A percentile compares a stretch with the other conserved stretches of the same genome.
Evolutionary conservation across 2,888 invertebrate species (phyloP).

Genomic region (Calliopum simillimum): DNA sequence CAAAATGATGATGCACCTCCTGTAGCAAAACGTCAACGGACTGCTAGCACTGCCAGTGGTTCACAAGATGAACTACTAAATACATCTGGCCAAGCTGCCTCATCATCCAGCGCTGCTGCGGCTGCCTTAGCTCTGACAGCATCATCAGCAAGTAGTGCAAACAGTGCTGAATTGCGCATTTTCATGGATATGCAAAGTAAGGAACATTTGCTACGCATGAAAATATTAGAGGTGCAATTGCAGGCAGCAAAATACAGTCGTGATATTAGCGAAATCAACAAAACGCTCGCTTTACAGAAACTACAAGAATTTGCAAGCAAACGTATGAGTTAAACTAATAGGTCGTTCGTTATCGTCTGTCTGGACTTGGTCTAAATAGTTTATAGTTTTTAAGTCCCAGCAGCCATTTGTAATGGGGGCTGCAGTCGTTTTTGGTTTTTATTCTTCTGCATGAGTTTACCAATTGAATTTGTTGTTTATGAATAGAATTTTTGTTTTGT

Average conservation of each 20-base stretch:
- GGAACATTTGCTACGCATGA: conserved; percentile 67
- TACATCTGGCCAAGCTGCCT: conserved; percentile 36
- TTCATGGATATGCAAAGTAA: conserved; percentile 68
- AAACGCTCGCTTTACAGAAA: conserved; percentile 73
- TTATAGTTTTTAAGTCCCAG: conserved; percentile 22
- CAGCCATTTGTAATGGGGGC: conserved; percentile 22
- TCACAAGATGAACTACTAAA: conserved; percentile 36
- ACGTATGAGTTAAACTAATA: conserved; percentile 62
- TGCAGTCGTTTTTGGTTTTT: conserved; percentile 10
- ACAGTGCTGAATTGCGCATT: conserved; percentile 56
- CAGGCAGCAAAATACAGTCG: conserved; percentile 68
- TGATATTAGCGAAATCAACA: conserved; percentile 73
- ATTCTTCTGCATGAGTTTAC: background rate
- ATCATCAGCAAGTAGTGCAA: conserved; percentile 30
- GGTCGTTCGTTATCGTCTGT: conserved; percentile 18
- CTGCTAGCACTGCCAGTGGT: conserved; percentile 23
- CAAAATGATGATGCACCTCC: conserved; percentile 58
- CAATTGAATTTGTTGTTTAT: conserved; percentile 28
- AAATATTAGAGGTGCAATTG: conserved; percentile 66
- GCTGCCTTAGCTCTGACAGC: conserved; percentile 24
- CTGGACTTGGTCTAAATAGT: background rate
- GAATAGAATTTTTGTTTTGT: conserved; percentile 41
- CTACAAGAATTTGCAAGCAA: conserved; percentile 68
- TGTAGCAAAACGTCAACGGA: conserved; percentile 47
- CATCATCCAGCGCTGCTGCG: conserved; percentile 8